Evolutionary conservation across 2,113 vertebrate genomes (phyloP), one percentile per base, ranked within the genome.

Genomic region (Amblyopsis rosae): DNA sequence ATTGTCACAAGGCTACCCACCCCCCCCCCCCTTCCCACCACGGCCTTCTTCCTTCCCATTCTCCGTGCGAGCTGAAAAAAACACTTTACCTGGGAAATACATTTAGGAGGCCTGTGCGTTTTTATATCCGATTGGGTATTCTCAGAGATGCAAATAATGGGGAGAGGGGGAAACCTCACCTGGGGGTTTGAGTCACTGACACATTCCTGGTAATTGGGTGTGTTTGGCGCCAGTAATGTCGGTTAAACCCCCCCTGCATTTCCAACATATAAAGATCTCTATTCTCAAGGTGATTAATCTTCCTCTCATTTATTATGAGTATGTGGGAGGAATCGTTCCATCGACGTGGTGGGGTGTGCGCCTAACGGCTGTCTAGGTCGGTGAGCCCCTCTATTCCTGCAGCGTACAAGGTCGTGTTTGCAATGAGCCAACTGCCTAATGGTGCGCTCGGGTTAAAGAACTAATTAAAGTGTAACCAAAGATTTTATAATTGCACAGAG

Each of bases 321-420:
- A 64, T 53, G 17, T 79, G 64, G 69, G 54, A 77, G 64, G 10
- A 10, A 65, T 78, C 61, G 0, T 67, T 85, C 49, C 6, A 73
- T 62, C 41, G 70, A 33, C 65, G 51, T 9, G n/a, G 54, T n/a
- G 0, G 4, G 4, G 10, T 66, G 46, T 47, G 48, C n/a, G 19
- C 6, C 45, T 26, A 9, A 9, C 17, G 41, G 49, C 19, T 1
- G 72, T 15, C 7, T 3, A 3, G 16, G 47, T 33, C 16, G 2
- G 1, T 26, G n/a, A 26, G 56, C 45, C 0, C 1, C 54, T 16
- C 9, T 1, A 33, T 33, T 48, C 0, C 2, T n/a, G 26, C 26
- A 0, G 12, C 0, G 1, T 54, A 67, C 48, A 71, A 49, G 66
- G 49, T 49, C 67, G 48, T 55, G 47, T 82, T 75, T 53, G 50